phyloP scores from a whole-genome alignment of 2,888 invertebrate species.

The Bruchidius siliquastri region DNA sequence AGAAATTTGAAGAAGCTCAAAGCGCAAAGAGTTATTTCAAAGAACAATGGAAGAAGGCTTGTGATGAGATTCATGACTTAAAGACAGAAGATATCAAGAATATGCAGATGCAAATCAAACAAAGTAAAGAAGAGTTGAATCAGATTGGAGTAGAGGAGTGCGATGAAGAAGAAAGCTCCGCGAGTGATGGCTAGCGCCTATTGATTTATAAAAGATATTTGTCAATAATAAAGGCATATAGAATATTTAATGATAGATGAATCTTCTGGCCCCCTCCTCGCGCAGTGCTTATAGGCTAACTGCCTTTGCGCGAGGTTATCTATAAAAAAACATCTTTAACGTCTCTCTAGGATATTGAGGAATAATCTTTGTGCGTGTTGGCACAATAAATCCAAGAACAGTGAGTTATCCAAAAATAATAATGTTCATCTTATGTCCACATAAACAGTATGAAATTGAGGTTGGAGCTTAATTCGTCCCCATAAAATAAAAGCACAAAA shows the following conservation, averaged over 20 bases:
- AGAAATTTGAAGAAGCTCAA: slow-evolving; percentile 59
- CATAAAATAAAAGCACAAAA: background rate
- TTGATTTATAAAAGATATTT: background rate
- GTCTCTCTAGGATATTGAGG: too few species aligned
- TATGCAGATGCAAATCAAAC: slow-evolving; percentile 51
- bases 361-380: too few species aligned
- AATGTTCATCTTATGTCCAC: background rate
- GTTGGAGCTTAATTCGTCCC: background rate
- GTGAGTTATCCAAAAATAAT: background rate
- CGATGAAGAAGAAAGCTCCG: background rate
- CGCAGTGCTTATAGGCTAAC: too few species aligned
- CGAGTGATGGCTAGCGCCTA: background rate
- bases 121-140: slow-evolving; percentile 42
- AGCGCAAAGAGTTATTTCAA: slow-evolving; percentile 71
- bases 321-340: too few species aligned
- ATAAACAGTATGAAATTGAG: background rate
- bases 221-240: background rate
- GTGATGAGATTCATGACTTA: slow-evolving; percentile 61
- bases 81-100: slow-evolving; percentile 54
- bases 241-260: background rate
- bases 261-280: too few species aligned
- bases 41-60: slow-evolving; percentile 67
- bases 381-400: too few species aligned
- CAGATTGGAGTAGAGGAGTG: slow-evolving; percentile 26
- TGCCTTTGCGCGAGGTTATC: too few species aligned